These are phyloP conservation scores for Tamandua tetradactyla DNA, from an alignment of 2,797 vertebrate genomes.

Conservation along the genomic window DNA sequence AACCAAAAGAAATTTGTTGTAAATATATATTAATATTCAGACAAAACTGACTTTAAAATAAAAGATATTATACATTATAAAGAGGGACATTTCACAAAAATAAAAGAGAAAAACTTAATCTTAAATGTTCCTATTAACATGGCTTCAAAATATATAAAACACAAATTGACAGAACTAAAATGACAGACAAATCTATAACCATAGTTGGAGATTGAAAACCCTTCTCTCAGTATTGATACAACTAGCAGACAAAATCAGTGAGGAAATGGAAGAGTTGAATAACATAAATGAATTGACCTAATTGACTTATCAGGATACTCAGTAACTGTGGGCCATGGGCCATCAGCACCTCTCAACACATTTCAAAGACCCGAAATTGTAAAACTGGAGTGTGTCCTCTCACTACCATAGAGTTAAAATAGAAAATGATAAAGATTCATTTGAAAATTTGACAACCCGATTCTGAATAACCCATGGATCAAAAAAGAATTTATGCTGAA, in stretches of 20 bases:
- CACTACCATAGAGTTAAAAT: neutral
- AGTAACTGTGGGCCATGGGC: neutral
- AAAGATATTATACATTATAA: neutral
- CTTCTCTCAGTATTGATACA: neutral
- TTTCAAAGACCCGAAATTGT: neutral
- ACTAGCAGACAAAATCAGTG: neutral
- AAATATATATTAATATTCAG: slow-evolving; percentile 8
- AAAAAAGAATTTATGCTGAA: neutral
- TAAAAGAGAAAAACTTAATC: neutral
- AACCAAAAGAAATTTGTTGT: neutral
- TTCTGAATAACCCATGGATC: neutral
- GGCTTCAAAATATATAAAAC: neutral
- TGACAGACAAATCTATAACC: neutral
- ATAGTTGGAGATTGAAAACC: neutral
- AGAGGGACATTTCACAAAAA: neutral
- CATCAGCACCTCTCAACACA: neutral
- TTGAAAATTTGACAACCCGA: neutral
- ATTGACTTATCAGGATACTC: neutral
- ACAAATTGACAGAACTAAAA: neutral
- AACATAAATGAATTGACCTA: neutral
- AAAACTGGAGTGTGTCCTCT: neutral
- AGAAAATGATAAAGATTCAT: neutral
- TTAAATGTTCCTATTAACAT: neutral
- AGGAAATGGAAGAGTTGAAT: neutral
- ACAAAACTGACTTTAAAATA: neutral